Evolutionary conservation across 1,140 invertebrate genomes (phyloP).

Genomic region (Streblospio benedicti): DNA sequence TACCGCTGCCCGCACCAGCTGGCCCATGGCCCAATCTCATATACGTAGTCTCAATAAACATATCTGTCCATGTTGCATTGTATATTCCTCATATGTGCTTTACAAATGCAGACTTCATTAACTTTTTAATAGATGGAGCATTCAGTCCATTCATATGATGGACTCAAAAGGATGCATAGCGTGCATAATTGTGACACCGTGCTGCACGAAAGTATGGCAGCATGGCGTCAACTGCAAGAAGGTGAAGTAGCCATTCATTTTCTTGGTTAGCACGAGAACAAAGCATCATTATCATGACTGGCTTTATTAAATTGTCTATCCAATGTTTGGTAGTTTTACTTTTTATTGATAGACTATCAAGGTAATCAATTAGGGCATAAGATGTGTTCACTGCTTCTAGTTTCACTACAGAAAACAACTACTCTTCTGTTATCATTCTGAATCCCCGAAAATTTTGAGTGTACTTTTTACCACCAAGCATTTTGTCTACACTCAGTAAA

Average conservation of each 20-base stretch:
- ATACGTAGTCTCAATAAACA: conserved; percentile 5
- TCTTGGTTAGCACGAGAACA: background rate
- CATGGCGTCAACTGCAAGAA: background rate
- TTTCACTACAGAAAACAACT: too few species aligned
- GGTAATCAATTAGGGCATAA: too few species aligned
- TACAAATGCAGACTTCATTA: conserved; percentile 2
- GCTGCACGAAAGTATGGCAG: conserved; percentile 1
- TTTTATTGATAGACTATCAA: too few species aligned
- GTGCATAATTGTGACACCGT: background rate
- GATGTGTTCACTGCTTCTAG: too few species aligned
- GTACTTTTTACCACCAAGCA: background rate
- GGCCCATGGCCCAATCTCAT: conserved; percentile 3
- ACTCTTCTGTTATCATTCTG: too few species aligned
- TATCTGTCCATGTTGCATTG: conserved; percentile 5
- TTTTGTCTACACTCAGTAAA: background rate
- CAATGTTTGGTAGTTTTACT: too few species aligned
- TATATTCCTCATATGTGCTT: background rate
- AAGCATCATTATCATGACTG: background rate
- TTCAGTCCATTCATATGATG: conserved; percentile 1
- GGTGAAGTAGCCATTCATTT: background rate
- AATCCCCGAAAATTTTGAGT: too few species aligned
- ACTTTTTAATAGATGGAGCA: background rate
- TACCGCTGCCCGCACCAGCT: background rate
- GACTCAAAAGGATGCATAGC: background rate
- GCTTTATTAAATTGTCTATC: conserved; percentile 1